Evolutionary conservation across 2,797 vertebrate species (phyloP).

Genomic region (Manis javanica): DNA sequence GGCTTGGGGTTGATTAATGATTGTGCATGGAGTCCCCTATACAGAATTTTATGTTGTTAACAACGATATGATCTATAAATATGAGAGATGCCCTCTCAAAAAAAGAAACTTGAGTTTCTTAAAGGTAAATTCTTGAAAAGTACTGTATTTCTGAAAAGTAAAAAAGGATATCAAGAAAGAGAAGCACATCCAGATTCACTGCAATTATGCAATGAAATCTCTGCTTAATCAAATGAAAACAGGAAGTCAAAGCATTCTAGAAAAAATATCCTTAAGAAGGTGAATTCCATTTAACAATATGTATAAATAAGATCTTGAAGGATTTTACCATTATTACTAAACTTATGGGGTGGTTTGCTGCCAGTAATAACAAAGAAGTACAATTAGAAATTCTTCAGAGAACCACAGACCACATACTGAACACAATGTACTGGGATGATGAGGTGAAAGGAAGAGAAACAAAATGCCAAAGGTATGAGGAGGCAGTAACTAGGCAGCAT

Average conservation of each 20-base stretch:
- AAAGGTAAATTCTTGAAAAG: background rate
- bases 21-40: too few relatives aligned
- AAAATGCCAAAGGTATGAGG: background rate
- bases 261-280: conserved; percentile 3
- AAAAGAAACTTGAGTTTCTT: conserved; percentile 21
- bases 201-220: background rate
- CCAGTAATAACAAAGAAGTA: conserved; percentile 19
- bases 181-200: background rate
- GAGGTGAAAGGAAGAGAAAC: background rate
- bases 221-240: background rate
- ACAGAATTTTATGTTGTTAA: too few relatives aligned
- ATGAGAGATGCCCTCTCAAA: too few relatives aligned
- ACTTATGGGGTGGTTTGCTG: background rate
- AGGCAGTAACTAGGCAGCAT: background rate
- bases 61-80: too few relatives aligned
- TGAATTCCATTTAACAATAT: background rate
- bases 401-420: background rate
- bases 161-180: background rate
- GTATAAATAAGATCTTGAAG: background rate
- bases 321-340: background rate
- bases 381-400: conserved; percentile 17
- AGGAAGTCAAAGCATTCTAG: background rate
- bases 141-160: background rate
- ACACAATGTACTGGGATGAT: background rate
- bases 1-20: too few relatives aligned